Base-by-base conservation (phyloP, 2,888 invertebrate genomes). In the Elegia similella region DNA sequence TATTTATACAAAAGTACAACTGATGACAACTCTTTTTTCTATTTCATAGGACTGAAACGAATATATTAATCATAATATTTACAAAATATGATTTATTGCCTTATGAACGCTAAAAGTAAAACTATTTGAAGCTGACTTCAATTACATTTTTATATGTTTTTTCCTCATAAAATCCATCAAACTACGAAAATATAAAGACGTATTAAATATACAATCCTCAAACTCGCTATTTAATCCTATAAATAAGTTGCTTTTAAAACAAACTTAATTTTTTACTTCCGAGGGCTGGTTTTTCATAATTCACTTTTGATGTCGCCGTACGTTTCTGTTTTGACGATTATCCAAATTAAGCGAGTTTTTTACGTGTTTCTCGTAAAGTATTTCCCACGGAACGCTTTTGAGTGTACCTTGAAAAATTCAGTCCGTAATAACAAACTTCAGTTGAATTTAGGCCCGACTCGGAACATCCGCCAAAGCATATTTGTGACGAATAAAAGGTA, bases 271-370 rank as follows among this genome's bases (percentile, higher is more conserved):
- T 55, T 34, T 55, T 44, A 55, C 54, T 53, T 43, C 12, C 34
- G 34, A 16, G 16, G 8, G 29, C 10, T 34, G 23, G 54, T 46
- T 34, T 32, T 44, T 44, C 43, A 55, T 55, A 55, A 46, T 55
- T 55, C 46, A 44, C 54, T 55, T 55, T 55, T 55, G 54, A 55
- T 55, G 54, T 55, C 44, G 54, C 43, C 23, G 34, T 55, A 55
- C 16, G 44, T 55, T 34, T 44, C 54, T 55, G 32, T 55, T 55
- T 42, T 44, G 30, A 54, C 58, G 50, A 58, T 55, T 58, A 55
- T 55, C 43, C 48, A 58, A 55, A 55, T 55, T 55, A 58, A 52
- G 43, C 50, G 34, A 38, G 17, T 16, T 58, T 58, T 55, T 38
- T 23, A 23, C 23, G 23, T 23, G 2, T n/a, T 50, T 53, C 42